Evolutionary conservation across 2,797 vertebrate genomes (phyloP).

Genomic region (Acropternis orthonyx): DNA sequence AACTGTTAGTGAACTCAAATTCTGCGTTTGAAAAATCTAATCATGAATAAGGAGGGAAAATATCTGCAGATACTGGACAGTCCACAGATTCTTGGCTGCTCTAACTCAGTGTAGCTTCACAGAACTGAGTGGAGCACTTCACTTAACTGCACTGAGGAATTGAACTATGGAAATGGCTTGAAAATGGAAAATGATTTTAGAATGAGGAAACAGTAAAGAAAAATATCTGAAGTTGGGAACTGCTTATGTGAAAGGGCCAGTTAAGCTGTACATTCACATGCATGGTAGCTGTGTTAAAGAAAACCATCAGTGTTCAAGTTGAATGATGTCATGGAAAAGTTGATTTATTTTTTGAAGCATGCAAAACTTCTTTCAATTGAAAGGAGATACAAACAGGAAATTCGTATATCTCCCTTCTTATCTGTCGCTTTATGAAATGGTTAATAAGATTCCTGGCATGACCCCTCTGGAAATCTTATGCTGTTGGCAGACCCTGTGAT

Average conservation of each 20-base stretch:
- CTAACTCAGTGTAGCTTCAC: not conserved
- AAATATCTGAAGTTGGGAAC: not conserved
- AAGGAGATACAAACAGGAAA: not conserved
- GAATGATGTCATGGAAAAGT: not conserved
- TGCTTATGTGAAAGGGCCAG: not conserved
- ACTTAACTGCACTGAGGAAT: not conserved
- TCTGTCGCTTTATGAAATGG: not conserved
- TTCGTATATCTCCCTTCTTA: not conserved
- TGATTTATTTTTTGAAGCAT: not conserved
- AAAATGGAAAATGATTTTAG: not conserved
- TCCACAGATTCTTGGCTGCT: not conserved
- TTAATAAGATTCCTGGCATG: not conserved
- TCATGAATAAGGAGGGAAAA: rapidly evolving
- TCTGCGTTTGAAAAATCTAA: not conserved
- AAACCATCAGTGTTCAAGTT: not conserved
- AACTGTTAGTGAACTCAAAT: not conserved
- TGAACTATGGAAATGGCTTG: not conserved
- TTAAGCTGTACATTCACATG: not conserved
- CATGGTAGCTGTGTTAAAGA: not conserved
- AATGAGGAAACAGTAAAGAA: not conserved
- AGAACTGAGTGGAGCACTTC: not conserved
- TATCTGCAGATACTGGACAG: not conserved
- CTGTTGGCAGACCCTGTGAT: not conserved
- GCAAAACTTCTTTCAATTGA: not conserved
- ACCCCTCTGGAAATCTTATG: not conserved